Conservation (phyloP, 2,888 invertebrate genomes). For the Calameuta idolon region DNA sequence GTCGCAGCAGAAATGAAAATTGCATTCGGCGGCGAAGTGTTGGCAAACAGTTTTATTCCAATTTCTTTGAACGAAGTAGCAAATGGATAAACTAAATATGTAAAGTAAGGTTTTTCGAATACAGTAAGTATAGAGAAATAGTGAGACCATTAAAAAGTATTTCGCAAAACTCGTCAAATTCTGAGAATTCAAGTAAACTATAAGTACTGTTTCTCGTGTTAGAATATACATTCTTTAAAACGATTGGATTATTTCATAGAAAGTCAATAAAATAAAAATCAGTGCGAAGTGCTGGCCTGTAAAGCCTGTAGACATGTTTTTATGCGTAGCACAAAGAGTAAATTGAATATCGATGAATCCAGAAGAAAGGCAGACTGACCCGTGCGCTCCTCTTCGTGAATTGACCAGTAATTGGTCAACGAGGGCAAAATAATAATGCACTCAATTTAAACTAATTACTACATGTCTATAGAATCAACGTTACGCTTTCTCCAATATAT, state of each 20-base stretch:
- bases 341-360: background rate
- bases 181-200: background rate
- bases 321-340: background rate
- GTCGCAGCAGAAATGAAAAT: background rate
- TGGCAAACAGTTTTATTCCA: background rate
- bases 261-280: background rate
- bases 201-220: background rate
- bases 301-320: background rate
- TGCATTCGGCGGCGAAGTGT: background rate
- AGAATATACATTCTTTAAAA: background rate
- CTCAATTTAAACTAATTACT: constrained; percentile 29
- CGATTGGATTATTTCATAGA: background rate
- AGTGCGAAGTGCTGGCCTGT: background rate
- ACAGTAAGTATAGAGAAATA: background rate
- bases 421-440: constrained; percentile 25
- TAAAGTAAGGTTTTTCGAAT: background rate
- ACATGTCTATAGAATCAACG: background rate
- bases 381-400: constrained; percentile 11
- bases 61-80: background rate
- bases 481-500: background rate
- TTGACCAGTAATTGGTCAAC: constrained; percentile 29
- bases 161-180: background rate
- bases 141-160: background rate
- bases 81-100: background rate
- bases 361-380: background rate